Evolutionary conservation across 2,888 invertebrate species (phyloP), one percentile per base, ranked within the genome.

Genomic region (Drymonia ruficornis): DNA sequence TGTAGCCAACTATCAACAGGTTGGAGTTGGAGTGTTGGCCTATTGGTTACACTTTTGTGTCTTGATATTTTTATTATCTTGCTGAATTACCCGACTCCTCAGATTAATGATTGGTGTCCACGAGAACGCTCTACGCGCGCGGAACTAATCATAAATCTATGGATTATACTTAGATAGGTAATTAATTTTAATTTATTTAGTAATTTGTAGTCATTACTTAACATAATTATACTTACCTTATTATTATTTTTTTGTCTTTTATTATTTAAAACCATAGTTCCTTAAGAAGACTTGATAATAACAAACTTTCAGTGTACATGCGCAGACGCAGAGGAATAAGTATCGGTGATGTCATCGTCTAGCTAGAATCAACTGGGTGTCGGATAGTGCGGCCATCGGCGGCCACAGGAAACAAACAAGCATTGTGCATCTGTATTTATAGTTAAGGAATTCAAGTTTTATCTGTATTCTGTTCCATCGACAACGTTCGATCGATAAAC

Each of bases 341-440:
- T 19, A 50, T 15, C 47, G 31, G n/a, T 68, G 68, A 68, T 58
- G 59, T 68, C 68, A 68, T 56, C 57, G 59, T 46, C 58, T 61
- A 60, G 58, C 58, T 61, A 60, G 58, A 62, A 16, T 43, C 50
- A 47, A 46, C 45, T 48, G 47, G 19, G 56, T 44, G 50, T 46
- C 49, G 52, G 44, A 48, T 42, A 40, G 29, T 28, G 46, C 53
- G 52, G 52, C 53, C 13, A 47, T 55, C 50, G 47, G 13, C 19
- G 16, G n/a, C 44, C 45, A 40, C 43, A 56, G 50, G 40, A 57
- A 63, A 61, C 63, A 53, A 55, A 57, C 44, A 50, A 64, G 46
- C 51, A 49, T 46, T 49, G 47, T 52, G 28, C 29, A 46, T 29
- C 19, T 15, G n/a, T 29, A 46, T 28, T 1, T 29, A 46, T 29